Percentiles rank a stretch among this genome's conserved stretches.
phyloP scores from a whole-genome alignment of 2,113 vertebrate genomes.

The Colossoma macropomum region DNA sequence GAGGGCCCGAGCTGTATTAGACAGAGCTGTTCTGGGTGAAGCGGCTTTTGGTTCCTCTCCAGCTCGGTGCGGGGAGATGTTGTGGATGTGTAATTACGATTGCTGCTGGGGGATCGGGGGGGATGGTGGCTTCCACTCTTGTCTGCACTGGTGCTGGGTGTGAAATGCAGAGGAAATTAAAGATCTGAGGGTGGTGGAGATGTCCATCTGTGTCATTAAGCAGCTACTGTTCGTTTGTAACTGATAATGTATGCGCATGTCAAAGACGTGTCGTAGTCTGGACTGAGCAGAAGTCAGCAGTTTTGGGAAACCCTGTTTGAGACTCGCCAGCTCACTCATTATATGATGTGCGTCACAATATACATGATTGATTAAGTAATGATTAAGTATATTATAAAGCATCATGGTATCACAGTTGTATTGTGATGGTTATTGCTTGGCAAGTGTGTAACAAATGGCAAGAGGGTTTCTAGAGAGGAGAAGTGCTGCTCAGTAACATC shows the following conservation, averaged over 20 bases:
- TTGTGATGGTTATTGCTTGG: background rate
- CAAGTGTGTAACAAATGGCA: too few species aligned
- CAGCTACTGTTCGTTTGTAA: slow-evolving; percentile 1
- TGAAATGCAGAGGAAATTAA: slow-evolving; percentile 8
- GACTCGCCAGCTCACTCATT: background rate
- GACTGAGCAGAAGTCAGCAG: background rate
- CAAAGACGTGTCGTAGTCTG: background rate
- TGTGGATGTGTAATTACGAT: slow-evolving; percentile 21
- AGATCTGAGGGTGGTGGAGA: background rate
- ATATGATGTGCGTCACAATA: background rate
- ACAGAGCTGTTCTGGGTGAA: background rate
- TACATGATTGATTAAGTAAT: background rate
- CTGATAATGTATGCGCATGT: background rate
- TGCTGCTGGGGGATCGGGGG: background rate
- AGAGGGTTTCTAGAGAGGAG: too few species aligned
- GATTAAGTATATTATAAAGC: background rate
- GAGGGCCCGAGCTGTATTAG: slow-evolving; percentile 1
- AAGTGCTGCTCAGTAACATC: too few species aligned
- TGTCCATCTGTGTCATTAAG: slow-evolving; percentile 14
- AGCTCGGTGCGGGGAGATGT: slow-evolving; percentile 16
- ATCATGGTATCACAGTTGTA: background rate
- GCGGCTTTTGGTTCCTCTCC: slow-evolving; percentile 11
- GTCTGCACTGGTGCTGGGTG: background rate
- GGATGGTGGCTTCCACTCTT: background rate
- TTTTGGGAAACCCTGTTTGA: background rate